Evolutionary conservation across 2,888 invertebrate genomes (phyloP).

Genomic region (Eupithecia exiguata): DNA sequence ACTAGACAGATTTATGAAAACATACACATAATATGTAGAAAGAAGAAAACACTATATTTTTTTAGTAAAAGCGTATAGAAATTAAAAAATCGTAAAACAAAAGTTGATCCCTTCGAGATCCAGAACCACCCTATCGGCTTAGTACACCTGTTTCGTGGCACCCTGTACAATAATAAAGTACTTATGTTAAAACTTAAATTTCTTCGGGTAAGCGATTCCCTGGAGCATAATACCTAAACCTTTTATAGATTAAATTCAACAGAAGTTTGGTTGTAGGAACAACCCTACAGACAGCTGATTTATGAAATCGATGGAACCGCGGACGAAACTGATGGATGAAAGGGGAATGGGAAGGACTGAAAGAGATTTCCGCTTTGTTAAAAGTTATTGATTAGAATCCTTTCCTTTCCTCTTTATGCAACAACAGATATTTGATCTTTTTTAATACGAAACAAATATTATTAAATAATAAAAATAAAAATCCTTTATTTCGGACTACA

Average conservation of each 20-base stretch:
- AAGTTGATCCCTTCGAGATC: no score
- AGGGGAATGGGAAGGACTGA: slow-evolving; percentile 1
- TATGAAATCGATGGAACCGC: slow-evolving; percentile 8
- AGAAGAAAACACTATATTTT: no score
- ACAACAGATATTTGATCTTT: not conserved
- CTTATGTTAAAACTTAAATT: not conserved
- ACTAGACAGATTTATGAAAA: not conserved
- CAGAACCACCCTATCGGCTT: no score
- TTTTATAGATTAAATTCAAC: not conserved
- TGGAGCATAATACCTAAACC: not conserved
- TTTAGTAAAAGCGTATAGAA: no score
- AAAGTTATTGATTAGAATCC: slow-evolving; percentile 12
- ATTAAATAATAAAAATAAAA: no score
- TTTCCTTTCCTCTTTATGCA: not conserved
- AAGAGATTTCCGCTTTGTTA: slow-evolving; percentile 10
- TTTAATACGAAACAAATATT: not conserved
- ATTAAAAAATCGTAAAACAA: no score
- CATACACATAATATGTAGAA: no score
- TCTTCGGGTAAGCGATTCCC: not conserved
- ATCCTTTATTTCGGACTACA: no score
- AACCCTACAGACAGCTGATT: slow-evolving; percentile 10
- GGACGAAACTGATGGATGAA: slow-evolving; percentile 4
- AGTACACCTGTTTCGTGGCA: no score
- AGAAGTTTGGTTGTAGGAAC: not conserved
- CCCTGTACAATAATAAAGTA: not conserved